Base-by-base conservation (phyloP, 2,113 vertebrate species). In the Zosterops borbonicus region DNA sequence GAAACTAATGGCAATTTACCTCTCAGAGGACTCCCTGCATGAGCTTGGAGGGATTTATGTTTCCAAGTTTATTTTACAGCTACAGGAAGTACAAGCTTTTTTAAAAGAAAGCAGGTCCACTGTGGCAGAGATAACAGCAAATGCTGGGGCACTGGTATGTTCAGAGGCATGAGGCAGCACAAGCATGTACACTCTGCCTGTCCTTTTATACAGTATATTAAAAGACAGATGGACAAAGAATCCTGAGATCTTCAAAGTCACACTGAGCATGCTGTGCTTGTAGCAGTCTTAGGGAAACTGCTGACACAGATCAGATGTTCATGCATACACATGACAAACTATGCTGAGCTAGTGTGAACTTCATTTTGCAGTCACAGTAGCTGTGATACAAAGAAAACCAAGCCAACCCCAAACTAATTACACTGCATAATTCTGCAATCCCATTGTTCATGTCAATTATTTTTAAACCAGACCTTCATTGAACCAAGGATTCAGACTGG, bases 151-250 rank as follows among this genome's bases (percentile, higher is more conserved):
- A 53, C 24, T 46, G n/a, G 28, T 4, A 6, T 1, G 5, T 53
- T 65, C 18, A 49, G 31, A 70, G n/a, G 23, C 70, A 49, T 5
- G 17, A 58, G 59, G 22, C n/a, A 73, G 41, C 41, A 49, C 10
- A 70, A 1, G 1, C 24, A 27, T 24, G 14, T 7, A 24, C 3
- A 83, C n/a, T 13, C 49, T 37, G 19, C 37, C 16, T 2, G 0
- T n/a, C 39, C 13, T 44, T 37, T 33, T 37, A 49, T 2, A 4
- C 33, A 44, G 20, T 29, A 46, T 41, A 50, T 29, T 16, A 46
- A 33, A 23, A 44, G 9, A 84, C 24, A 80, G 42, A 75, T 12
- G 9, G 14, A 82, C 55, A 20, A 90, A 85, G n/a, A 71, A 64
- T 15, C 15, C 71, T 8, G 2, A 2, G 2, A 15, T 59, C 41